Conservation (phyloP, 2,888 invertebrate genomes). For the Apamea monoglypha region DNA sequence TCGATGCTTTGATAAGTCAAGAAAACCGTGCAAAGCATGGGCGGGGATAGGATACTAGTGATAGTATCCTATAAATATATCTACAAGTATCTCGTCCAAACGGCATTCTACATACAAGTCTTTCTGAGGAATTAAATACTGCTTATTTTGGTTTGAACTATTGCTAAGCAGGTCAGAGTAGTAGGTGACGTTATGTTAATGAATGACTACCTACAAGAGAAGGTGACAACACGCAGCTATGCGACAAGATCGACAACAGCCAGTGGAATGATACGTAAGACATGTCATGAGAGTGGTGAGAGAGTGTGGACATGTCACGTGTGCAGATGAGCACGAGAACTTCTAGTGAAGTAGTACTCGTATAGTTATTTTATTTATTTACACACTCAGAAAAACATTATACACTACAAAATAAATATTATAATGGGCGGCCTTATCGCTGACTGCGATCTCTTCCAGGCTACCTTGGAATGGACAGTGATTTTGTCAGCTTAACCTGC, state of each 20-base stretch:
- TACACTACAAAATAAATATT: too few relatives aligned
- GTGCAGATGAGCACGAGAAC: background rate
- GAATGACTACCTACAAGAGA: conserved; percentile 1
- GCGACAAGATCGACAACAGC: background rate
- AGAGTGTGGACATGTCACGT: background rate
- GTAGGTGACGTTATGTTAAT: conserved; percentile 5
- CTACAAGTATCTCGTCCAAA: background rate
- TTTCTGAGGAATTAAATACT: background rate
- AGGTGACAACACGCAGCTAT: conserved; percentile 8
- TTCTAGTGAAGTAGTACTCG: background rate
- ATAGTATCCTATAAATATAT: background rate
- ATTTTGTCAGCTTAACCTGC: too few relatives aligned
- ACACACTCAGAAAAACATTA: too few relatives aligned
- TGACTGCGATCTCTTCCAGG: too few relatives aligned
- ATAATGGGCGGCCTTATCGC: too few relatives aligned
- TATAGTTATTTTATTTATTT: background rate
- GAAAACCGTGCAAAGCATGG: background rate
- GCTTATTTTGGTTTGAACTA: background rate
- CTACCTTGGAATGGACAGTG: too few relatives aligned
- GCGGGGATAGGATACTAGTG: too few relatives aligned
- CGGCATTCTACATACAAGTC: background rate
- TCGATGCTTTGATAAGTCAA: too few relatives aligned
- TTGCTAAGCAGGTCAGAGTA: background rate
- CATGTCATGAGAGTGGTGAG: background rate
- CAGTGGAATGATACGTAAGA: conserved; percentile 1